These are phyloP conservation scores for Colossoma macropomum DNA, from an alignment of 2,113 vertebrate genomes.

Conservation along the genomic window DNA sequence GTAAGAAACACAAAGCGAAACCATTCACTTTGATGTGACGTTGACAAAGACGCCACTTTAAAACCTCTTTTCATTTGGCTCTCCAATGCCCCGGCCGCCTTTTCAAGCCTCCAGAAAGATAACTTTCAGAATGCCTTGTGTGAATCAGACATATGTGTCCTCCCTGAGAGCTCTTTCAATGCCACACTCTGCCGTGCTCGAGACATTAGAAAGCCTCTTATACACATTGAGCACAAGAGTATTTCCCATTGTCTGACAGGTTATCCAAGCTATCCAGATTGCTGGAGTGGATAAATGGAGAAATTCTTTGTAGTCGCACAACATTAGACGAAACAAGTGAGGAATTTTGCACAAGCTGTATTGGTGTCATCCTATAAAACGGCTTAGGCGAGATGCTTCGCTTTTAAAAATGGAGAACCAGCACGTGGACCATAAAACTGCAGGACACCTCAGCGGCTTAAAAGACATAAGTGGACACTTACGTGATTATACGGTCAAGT, in stretches of 20 bases:
- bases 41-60: conserved; percentile 71
- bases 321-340: too few relatives aligned
- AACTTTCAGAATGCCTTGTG: conserved; percentile 68
- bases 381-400: background rate
- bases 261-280: conserved; percentile 10
- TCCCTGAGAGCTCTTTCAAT: conserved; percentile 63
- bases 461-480: conserved; percentile 49
- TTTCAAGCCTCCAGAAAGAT: conserved; percentile 71
- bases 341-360: background rate
- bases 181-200: conserved; percentile 36
- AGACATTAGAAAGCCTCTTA: conserved; percentile 42
- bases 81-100: conserved; percentile 60
- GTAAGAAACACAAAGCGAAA: conserved; percentile 66
- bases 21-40: conserved; percentile 72
- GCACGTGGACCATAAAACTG: conserved; percentile 40
- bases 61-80: conserved; percentile 62
- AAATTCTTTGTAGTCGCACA: background rate
- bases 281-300: background rate
- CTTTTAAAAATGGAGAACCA: background rate
- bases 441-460: conserved; percentile 14
- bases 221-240: conserved; percentile 48
- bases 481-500: conserved; percentile 34
- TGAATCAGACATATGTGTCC: conserved; percentile 66
- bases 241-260: conserved; percentile 21
- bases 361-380: conserved; percentile 25